These are phyloP conservation scores for Echinarachnius parma DNA, from an alignment of 53 echinoderm and acorn worm species.

Conservation along the genomic window DNA sequence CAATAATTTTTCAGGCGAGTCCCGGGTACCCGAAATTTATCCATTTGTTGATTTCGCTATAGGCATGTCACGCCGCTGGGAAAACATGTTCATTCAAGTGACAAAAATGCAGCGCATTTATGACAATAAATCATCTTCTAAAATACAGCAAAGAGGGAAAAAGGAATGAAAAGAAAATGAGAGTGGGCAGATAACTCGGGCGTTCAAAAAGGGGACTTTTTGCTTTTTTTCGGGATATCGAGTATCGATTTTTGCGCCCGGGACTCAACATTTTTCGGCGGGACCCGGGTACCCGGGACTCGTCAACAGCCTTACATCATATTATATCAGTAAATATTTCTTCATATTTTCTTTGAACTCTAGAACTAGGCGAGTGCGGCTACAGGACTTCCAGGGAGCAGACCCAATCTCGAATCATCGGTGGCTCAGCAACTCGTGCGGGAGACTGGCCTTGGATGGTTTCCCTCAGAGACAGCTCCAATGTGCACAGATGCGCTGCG, in stretches of 20 bases:
- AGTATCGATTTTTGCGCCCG: background rate
- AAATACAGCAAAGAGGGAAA: too few relatives aligned
- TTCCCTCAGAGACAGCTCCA: slow-evolving; percentile 29
- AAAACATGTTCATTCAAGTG: too few relatives aligned
- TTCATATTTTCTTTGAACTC: background rate
- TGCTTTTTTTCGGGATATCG: too few relatives aligned
- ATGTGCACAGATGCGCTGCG: slow-evolving; percentile 32
- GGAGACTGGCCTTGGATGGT: slow-evolving; percentile 46
- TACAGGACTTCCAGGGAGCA: background rate
- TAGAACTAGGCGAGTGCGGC: background rate
- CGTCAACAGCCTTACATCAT: background rate
- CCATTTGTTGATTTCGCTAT: too few relatives aligned
- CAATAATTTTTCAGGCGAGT: background rate
- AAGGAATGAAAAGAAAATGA: too few relatives aligned
- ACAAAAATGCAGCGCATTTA: too few relatives aligned
- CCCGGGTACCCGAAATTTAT: too few relatives aligned
- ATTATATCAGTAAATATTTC: background rate
- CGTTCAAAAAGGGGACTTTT: too few relatives aligned
- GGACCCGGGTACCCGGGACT: background rate
- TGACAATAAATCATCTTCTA: too few relatives aligned
- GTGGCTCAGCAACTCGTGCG: slow-evolving; percentile 16
- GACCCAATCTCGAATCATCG: slow-evolving; percentile 20
- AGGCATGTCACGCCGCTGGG: too few relatives aligned
- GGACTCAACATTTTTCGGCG: background rate
- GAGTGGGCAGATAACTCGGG: too few relatives aligned